A percentile compares a stretch with the other conserved stretches of the same genome.
Evolutionary conservation across 92 coral and sea anemone species (phyloP).

Genomic region (Porites lobata): DNA sequence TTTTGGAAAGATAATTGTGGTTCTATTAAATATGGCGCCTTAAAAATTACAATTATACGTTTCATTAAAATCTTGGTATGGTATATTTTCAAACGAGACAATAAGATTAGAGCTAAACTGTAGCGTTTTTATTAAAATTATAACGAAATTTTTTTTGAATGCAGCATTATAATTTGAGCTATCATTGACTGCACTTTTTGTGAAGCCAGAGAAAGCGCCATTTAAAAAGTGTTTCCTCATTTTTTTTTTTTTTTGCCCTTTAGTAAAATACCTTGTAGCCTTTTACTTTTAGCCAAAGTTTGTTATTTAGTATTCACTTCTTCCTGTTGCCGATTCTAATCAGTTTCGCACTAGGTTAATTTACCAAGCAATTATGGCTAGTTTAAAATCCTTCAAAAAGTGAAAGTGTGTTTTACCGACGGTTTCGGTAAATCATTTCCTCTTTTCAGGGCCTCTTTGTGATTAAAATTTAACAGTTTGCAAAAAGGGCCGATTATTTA

Average conservation of each 20-base stretch:
- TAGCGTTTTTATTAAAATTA: too few species aligned
- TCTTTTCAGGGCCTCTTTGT: slow-evolving; percentile 16
- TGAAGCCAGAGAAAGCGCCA: neutral
- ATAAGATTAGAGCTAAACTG: too few species aligned
- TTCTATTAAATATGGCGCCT: too few species aligned
- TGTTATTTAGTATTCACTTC: neutral
- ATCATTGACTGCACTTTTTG: neutral
- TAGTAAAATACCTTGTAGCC: neutral
- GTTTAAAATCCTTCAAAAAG: neutral
- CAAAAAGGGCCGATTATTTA: neutral
- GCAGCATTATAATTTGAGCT: too few species aligned
- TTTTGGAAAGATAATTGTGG: too few species aligned
- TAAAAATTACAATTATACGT: too few species aligned
- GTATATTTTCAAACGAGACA: too few species aligned
- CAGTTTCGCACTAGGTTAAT: neutral
- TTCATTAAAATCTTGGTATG: too few species aligned
- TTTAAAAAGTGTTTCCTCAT: neutral
- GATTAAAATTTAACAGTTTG: neutral
- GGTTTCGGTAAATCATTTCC: slow-evolving; percentile 14
- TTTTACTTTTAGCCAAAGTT: neutral
- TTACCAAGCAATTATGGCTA: slow-evolving; percentile 23
- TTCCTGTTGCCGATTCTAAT: slow-evolving; percentile 12
- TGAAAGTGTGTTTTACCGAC: slow-evolving; percentile 26
- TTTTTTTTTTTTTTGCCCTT: neutral
- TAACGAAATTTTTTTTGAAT: too few species aligned